Evolutionary conservation across 2,888 invertebrate genomes (phyloP).

Genomic region (Iselma pallidipennis): DNA sequence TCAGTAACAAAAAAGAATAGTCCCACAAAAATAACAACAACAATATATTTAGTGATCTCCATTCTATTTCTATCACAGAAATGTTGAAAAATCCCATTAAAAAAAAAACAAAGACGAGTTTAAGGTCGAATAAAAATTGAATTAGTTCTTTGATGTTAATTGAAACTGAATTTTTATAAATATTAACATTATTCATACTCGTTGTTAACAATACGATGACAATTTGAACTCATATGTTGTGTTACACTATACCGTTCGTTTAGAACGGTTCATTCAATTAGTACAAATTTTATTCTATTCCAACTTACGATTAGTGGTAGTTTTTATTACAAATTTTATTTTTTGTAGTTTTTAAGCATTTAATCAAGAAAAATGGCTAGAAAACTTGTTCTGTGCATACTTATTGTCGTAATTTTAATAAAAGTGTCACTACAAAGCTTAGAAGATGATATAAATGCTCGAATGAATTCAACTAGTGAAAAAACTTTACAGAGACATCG

Average conservation of each 20-base stretch:
- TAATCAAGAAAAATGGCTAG: slow-evolving; percentile 9
- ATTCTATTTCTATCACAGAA: slow-evolving; percentile 2
- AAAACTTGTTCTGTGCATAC: slow-evolving; percentile 14
- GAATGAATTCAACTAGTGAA: slow-evolving; percentile 30
- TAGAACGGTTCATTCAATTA: slow-evolving; percentile 30
- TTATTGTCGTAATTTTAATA: slow-evolving; percentile 24
- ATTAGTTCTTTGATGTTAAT: slow-evolving; percentile 18
- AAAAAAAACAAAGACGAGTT: slow-evolving; percentile 2
- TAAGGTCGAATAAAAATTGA: slow-evolving; percentile 10
- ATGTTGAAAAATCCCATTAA: background rate
- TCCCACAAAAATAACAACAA: slow-evolving; percentile 13
- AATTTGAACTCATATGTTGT: background rate
- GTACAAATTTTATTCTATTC: background rate
- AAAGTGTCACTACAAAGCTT: slow-evolving; percentile 31
- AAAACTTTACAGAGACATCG: slow-evolving; percentile 48
- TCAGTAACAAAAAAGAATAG: slow-evolving; percentile 25
- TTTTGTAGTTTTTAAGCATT: background rate
- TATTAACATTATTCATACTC: slow-evolving; percentile 4
- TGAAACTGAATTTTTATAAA: slow-evolving; percentile 12
- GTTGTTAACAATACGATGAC: background rate
- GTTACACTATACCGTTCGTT: slow-evolving; percentile 14
- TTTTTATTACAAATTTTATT: background rate
- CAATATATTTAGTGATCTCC: slow-evolving; percentile 8
- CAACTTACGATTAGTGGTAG: background rate
- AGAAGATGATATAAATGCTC: slow-evolving; percentile 32